These are phyloP conservation scores for Calcarius lapponicus DNA, from an alignment of 2,797 vertebrate species.

Conservation along the genomic window DNA sequence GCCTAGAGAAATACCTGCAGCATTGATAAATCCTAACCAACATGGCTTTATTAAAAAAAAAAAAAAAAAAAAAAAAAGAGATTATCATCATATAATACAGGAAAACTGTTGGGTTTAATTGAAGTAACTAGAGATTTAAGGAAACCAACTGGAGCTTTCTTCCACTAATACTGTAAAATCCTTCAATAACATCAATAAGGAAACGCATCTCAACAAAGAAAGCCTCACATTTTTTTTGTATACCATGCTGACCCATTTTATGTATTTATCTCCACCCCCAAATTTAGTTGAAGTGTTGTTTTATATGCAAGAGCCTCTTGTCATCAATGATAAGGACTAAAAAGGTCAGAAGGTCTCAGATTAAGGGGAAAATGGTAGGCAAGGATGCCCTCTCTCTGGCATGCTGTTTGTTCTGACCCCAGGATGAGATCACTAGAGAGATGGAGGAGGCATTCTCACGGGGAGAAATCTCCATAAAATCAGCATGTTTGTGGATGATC, in stretches of 20 bases:
- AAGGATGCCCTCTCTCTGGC: background rate
- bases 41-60: conserved; percentile 36
- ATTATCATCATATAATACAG: conserved; percentile 25
- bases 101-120: conserved; percentile 55
- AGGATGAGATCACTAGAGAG: conserved; percentile 29
- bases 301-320: background rate
- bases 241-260: background rate
- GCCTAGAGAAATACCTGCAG: conserved; percentile 42
- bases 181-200: conserved; percentile 21
- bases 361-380: background rate
- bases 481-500: conserved; percentile 43
- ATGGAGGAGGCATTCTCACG: conserved; percentile 21
- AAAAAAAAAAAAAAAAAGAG: background rate
- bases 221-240: background rate
- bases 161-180: conserved; percentile 16
- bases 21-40: conserved; percentile 52
- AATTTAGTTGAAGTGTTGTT: conserved; percentile 26
- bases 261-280: conserved; percentile 3
- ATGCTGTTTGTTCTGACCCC: conserved; percentile 1
- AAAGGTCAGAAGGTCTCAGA: conserved; percentile 32
- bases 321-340: conserved; percentile 15
- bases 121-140: conserved; percentile 44
- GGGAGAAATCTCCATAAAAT: conserved; percentile 48
- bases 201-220: conserved; percentile 4
- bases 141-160: conserved; percentile 35